Evolutionary conservation across 2,113 vertebrate species (phyloP).

Genomic region (Notothenia rossii): DNA sequence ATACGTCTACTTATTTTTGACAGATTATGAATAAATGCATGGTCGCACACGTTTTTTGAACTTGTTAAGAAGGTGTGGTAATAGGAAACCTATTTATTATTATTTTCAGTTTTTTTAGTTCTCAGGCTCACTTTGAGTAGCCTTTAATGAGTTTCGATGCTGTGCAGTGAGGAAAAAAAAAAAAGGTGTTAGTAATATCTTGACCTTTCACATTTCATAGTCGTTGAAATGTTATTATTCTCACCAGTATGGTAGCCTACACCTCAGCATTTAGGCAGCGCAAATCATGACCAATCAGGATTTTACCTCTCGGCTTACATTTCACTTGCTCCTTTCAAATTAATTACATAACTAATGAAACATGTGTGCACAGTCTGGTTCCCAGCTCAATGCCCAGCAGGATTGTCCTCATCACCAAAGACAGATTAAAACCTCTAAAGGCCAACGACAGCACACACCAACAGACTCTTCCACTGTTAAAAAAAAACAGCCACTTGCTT

Average conservation of each 20-base stretch:
- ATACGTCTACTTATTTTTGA: too few species aligned
- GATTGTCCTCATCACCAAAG: slow-evolving; percentile 41
- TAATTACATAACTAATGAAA: slow-evolving; percentile 29
- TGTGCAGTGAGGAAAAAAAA: background rate
- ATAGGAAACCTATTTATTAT: background rate
- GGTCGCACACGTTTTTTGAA: background rate
- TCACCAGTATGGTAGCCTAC: background rate
- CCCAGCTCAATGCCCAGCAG: slow-evolving; percentile 23
- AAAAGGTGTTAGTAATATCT: background rate
- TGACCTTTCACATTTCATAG: background rate
- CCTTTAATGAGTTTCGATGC: slow-evolving; percentile 13
- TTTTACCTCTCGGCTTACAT: background rate
- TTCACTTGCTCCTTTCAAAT: background rate
- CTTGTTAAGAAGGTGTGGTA: background rate
- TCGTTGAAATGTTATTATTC: background rate
- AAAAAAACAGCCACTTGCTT: slow-evolving; percentile 12
- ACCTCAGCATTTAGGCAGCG: background rate
- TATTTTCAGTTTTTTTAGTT: slow-evolving; percentile 11
- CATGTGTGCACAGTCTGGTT: slow-evolving; percentile 8
- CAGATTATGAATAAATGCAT: background rate
- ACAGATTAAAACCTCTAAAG: slow-evolving; percentile 28
- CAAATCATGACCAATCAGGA: slow-evolving; percentile 4
- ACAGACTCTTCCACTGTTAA: background rate
- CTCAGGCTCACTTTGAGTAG: background rate
- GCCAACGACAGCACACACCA: slow-evolving; percentile 5